phyloP scores from a whole-genome alignment of 2,797 vertebrate species.

The Pempheris klunzingeri region DNA sequence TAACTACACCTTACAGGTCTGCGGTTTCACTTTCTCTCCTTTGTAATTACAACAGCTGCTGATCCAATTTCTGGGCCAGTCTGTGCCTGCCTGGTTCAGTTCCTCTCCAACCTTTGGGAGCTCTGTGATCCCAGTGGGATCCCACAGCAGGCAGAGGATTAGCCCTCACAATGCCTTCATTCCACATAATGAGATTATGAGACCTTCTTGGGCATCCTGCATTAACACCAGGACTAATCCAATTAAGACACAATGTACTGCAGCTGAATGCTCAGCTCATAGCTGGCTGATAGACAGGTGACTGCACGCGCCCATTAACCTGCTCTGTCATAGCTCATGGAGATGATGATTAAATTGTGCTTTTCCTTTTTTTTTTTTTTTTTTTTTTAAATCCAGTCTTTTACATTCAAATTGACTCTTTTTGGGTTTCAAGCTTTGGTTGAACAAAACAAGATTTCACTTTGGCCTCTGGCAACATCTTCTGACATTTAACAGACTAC shows the following conservation, averaged over 20 bases:
- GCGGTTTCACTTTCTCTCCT: neutral
- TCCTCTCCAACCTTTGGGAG: slow-evolving; percentile 42
- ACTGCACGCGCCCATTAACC: neutral
- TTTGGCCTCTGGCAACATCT: too few species aligned
- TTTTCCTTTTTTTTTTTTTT: too few species aligned
- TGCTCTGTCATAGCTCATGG: neutral
- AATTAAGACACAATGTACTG: slow-evolving; percentile 61
- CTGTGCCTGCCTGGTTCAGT: slow-evolving; percentile 7
- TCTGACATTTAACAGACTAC: too few species aligned
- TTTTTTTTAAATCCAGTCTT: too few species aligned
- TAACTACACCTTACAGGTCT: slow-evolving; percentile 98
- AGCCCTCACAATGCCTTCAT: slow-evolving; percentile 65
- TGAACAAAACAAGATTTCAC: too few species aligned
- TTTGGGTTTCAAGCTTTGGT: too few species aligned
- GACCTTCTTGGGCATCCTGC: slow-evolving; percentile 54
- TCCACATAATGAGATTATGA: slow-evolving; percentile 77
- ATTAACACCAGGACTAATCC: slow-evolving; percentile 73
- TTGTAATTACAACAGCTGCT: neutral
- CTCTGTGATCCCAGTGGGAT: slow-evolving; percentile 37
- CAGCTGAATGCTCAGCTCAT: slow-evolving; percentile 52
- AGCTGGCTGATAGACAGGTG: slow-evolving; percentile 43
- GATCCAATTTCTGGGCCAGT: slow-evolving; percentile 13
- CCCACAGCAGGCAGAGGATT: slow-evolving; percentile 69
- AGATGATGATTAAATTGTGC: too few species aligned
- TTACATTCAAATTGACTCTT: too few species aligned